phyloP scores from a whole-genome alignment of 2,113 vertebrate genomes.

The Anseranas semipalmata region DNA sequence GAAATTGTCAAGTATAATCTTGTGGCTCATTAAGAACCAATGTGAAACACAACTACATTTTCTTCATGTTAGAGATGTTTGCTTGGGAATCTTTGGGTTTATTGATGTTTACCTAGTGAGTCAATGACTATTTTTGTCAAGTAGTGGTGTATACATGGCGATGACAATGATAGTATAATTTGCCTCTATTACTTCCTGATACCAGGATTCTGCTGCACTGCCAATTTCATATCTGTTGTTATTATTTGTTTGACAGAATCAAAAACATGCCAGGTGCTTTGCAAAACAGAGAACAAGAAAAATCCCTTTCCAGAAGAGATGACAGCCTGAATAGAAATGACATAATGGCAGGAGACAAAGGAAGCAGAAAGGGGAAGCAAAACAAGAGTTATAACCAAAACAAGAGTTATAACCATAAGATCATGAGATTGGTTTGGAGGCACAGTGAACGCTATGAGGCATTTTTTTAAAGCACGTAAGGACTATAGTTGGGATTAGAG shows the following conservation, averaged over 20 bases:
- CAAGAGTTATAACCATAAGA: constrained; percentile 72
- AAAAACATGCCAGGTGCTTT: constrained; percentile 72
- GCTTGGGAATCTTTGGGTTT: constrained; percentile 8
- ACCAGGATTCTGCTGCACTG: constrained; percentile 61
- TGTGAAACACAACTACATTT: background rate
- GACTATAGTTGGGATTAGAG: constrained; percentile 67
- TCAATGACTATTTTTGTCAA: constrained; percentile 13
- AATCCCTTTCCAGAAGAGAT: constrained; percentile 69
- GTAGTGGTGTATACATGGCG: constrained; percentile 32
- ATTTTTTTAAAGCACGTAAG: constrained; percentile 65
- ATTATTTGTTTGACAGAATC: constrained; percentile 74
- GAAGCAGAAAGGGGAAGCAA: constrained; percentile 71
- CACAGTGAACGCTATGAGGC: constrained; percentile 71
- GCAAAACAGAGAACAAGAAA: constrained; percentile 69
- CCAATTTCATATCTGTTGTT: constrained; percentile 71
- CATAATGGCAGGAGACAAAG: constrained; percentile 65
- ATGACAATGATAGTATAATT: constrained; percentile 59
- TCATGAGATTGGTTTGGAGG: constrained; percentile 72
- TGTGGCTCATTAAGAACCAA: background rate
- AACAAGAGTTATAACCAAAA: constrained; percentile 69
- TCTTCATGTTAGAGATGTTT: constrained; percentile 14
- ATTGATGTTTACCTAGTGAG: constrained; percentile 28
- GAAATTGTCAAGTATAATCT: background rate
- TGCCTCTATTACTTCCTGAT: constrained; percentile 67
- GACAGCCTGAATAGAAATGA: constrained; percentile 70